phyloP scores from a whole-genome alignment of 2,888 invertebrate species.

The Druceiella hillmani region DNA sequence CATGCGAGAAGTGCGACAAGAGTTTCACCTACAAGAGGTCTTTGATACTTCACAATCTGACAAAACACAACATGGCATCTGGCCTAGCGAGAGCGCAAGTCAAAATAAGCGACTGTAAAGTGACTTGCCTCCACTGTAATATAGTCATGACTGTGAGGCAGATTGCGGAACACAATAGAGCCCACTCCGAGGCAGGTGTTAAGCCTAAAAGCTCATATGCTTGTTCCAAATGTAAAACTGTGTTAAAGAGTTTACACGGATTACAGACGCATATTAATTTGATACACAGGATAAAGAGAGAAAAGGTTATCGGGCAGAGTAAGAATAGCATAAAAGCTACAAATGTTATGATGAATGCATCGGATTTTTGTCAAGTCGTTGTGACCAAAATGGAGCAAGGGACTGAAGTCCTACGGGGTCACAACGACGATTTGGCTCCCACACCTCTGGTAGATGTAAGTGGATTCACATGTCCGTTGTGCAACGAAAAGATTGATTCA shows the following conservation, averaged over 20 bases:
- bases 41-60: constrained; percentile 40
- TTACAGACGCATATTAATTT: constrained; percentile 43
- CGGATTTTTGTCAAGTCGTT: constrained; percentile 55
- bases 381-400: constrained; percentile 51
- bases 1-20: constrained; percentile 48
- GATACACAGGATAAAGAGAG: constrained; percentile 36
- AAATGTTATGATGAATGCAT: constrained; percentile 31
- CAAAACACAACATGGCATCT: constrained; percentile 43
- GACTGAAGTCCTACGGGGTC: constrained; percentile 44
- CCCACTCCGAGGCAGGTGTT: constrained; percentile 38
- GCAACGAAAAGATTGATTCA: constrained; percentile 42
- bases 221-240: constrained; percentile 39
- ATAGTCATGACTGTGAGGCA: constrained; percentile 41
- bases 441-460: constrained; percentile 32
- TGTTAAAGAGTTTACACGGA: constrained; percentile 40
- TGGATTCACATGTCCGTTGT: constrained; percentile 44
- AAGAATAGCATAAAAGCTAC: constrained; percentile 22
- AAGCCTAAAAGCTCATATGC: constrained; percentile 45
- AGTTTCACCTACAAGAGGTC: constrained; percentile 43
- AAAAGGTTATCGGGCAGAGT: too few relatives aligned
- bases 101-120: constrained; percentile 40
- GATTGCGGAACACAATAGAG: constrained; percentile 43
- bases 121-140: constrained; percentile 44
- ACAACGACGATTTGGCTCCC: constrained; percentile 36
- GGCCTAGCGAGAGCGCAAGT: constrained; percentile 42